phyloP scores from a whole-genome alignment of 2,888 invertebrate genomes.

The Aspidiotus destructor region DNA sequence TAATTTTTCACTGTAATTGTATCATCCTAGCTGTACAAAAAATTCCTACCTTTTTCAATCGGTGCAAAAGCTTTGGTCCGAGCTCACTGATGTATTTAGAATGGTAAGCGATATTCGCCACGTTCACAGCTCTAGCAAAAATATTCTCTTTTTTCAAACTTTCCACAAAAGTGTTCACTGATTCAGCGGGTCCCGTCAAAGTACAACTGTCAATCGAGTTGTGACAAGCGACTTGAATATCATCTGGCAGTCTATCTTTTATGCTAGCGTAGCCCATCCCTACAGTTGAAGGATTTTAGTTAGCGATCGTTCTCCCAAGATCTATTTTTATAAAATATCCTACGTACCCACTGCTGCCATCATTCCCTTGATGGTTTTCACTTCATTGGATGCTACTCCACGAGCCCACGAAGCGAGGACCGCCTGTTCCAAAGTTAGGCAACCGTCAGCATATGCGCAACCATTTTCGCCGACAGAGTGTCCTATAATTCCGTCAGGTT shows the following conservation, averaged over 20 bases:
- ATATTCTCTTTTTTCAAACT: slow-evolving; percentile 42
- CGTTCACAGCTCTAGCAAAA: slow-evolving; percentile 39
- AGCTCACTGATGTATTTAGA: slow-evolving; percentile 43
- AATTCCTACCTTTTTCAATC: slow-evolving; percentile 41
- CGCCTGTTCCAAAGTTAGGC: slow-evolving; percentile 52
- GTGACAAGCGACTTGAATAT: slow-evolving; percentile 69
- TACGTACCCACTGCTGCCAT: slow-evolving; percentile 49
- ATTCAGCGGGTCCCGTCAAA: slow-evolving; percentile 62
- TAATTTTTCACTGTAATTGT: neutral
- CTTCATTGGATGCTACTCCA: slow-evolving; percentile 45
- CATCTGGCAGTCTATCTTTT: slow-evolving; percentile 41
- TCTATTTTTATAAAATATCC: neutral
- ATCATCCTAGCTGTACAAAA: neutral
- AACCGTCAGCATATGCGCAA: slow-evolving; percentile 56
- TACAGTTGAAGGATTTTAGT: slow-evolving; percentile 10
- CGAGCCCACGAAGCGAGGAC: slow-evolving; percentile 52
- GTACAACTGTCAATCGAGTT: slow-evolving; percentile 69
- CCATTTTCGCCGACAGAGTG: slow-evolving; percentile 56
- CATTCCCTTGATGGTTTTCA: slow-evolving; percentile 42
- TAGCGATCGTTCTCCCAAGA: neutral
- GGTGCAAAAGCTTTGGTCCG: slow-evolving; percentile 43
- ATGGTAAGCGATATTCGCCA: slow-evolving; percentile 40
- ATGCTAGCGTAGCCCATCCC: slow-evolving; percentile 38
- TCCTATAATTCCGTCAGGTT: slow-evolving; percentile 65
- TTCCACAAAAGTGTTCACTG: slow-evolving; percentile 50